Conservation (phyloP, 2,113 vertebrate species). For the Mobula hypostoma region DNA sequence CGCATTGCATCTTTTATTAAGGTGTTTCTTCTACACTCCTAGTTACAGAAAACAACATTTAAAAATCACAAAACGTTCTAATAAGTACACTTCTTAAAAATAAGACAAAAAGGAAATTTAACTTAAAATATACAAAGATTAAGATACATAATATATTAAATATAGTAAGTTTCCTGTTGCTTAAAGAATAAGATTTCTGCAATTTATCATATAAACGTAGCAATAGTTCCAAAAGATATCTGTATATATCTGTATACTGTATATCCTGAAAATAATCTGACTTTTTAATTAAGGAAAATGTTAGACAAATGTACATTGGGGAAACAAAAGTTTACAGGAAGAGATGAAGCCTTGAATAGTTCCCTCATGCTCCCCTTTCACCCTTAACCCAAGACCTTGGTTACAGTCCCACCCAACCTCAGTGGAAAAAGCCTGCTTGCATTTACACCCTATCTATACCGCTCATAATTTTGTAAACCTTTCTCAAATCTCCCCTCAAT, state of each 20-base stretch:
- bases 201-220: neutral
- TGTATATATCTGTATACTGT: no score
- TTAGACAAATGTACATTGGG: neutral
- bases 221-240: no score
- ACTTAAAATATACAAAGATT: neutral
- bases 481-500: no score
- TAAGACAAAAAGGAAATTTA: neutral
- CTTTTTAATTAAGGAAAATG: neutral
- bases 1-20: constrained; percentile 92
- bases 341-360: neutral
- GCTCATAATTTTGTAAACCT: no score
- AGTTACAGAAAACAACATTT: neutral
- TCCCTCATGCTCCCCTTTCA: no score
- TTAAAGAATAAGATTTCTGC: neutral
- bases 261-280: neutral
- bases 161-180: neutral
- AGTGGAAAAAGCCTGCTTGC: no score
- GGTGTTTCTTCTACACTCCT: constrained; percentile 91
- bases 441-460: no score
- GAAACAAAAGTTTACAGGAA: neutral
- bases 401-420: no score
- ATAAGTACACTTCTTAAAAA: neutral
- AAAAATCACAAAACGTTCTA: neutral
- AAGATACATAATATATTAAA: neutral
- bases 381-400: no score